A percentile compares a stretch with the other conserved stretches of the same genome.
Evolutionary conservation across 1,140 invertebrate genomes (phyloP).

Genomic region (honey bee (Apis mellifera)): DNA sequence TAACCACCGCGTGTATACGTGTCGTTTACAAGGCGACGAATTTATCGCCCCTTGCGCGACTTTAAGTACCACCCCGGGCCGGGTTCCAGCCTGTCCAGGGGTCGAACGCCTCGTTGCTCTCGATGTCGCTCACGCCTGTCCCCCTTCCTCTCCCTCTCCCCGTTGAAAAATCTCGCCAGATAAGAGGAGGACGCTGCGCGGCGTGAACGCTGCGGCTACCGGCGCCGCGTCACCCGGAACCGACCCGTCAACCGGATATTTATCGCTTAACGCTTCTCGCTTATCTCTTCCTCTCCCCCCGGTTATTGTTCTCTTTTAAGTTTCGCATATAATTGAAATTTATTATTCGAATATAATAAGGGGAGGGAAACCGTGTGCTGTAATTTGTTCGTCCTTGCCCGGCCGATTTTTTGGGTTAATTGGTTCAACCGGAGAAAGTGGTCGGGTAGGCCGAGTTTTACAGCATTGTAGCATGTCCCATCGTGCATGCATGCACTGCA

Average conservation of each 20-base stretch:
- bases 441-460: background rate
- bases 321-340: constrained; percentile 42
- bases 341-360: constrained; percentile 1
- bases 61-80: constrained; percentile 56
- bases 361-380: too few relatives aligned
- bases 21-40: constrained; percentile 65
- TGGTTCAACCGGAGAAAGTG: constrained; percentile 34
- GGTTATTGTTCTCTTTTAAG: constrained; percentile 24
- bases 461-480: background rate
- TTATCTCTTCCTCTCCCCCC: background rate
- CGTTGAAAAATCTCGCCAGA: constrained; percentile 46
- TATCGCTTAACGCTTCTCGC: background rate
- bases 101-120: constrained; percentile 41
- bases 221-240: background rate
- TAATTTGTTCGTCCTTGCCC: background rate
- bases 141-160: background rate
- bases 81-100: background rate
- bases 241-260: constrained; percentile 4
- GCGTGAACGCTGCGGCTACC: background rate
- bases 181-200: constrained; percentile 32
- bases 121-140: constrained; percentile 41
- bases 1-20: constrained; percentile 20
- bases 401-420: constrained; percentile 32
- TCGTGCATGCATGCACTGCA: background rate
- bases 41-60: constrained; percentile 58